Evolutionary conservation across 2,113 vertebrate species (phyloP), one percentile per base, ranked within the genome.

Genomic region (Pao palembangensis): DNA sequence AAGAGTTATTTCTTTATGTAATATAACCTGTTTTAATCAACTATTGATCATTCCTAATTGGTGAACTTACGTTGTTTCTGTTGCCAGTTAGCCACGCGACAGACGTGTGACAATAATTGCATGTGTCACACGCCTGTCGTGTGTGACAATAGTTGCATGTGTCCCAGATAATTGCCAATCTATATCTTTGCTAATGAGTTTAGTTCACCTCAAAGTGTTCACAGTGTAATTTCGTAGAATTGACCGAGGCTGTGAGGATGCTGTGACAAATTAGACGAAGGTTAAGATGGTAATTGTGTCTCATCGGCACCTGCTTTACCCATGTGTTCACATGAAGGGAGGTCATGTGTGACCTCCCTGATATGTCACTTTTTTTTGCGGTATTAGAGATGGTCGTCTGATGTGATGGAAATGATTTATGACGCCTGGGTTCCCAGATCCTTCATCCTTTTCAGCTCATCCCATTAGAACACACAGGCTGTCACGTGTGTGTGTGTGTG

Each of bases 371-470:
- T 28, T 51, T 31, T 3, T 76, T 63, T 67, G 42, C 66, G 49
- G 76, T 56, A 43, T 78, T 70, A 73, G 71, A 55, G 57, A 78
- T 69, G 71, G 55, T 53, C 59, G 81, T 83, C 64, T 71, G 70
- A 77, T 64, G 79, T 75, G 75, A 82, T 79, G 66, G 69, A 76
- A 72, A 79, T 75, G 56, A 84, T 79, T 84, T 79, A 69, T 70
- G 64, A 78, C 72, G 75, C 59, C 65, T 69, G 67, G 55, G 67
- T 75, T 81, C 60, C 57, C 57, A 8, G 25, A 52, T 76, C 73
- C 64, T 61, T 61, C 60, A 63, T 64, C 58, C 55, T 52, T 71
- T 54, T 69, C 56, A 55, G 50, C 64, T 77, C 55, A 76, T 78
- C 74, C 65, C 51, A 58, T 75, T 75, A 64, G 38, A 47, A 52